Base-by-base conservation (phyloP, 2,113 vertebrate genomes). In the Paratilapia polleni region DNA sequence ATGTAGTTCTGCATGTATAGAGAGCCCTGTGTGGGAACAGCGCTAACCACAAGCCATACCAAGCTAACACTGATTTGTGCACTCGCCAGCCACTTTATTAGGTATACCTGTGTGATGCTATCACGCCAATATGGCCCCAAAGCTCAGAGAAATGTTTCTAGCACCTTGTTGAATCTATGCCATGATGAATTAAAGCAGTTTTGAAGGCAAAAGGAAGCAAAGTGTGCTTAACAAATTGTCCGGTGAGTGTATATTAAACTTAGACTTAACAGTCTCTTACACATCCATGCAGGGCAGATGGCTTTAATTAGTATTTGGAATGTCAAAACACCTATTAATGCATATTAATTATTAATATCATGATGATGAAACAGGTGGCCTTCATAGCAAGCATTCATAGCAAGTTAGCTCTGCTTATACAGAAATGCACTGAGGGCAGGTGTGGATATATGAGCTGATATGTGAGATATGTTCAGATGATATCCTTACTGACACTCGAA, bases 261-360 rank as follows among this genome's bases (percentile, higher is more conserved):
- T 49, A 70, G 2, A 20, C 24, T 43, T 49, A 49, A 70, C 41
- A 20, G 66, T 70, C 43, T 70, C 41, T 49, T 15, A 20, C 41
- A 47, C 64, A 68, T 22, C 22, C 47, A 2, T 49, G 15, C 22
- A 41, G 41, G 49, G 41, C 19, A 41, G 47, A 70, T 70, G 43
- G 66, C 15, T 70, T 49, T 70, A 52, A 70, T 70, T 70, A 70
- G 66, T 70, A 31, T 70, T 70, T 52, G 66, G 49, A 19, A 73
- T 52, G 43, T 73, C 43, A 52, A 73, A 68, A 52, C 17, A 13
- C 43, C 31, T 13, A 52, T 52, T 52, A 73, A 73, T 31, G 52
- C 26, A 52, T 52, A 31, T 73, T 31, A 73, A 73, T 52, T 73
- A 73, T 73, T 73, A 52, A 52, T 43, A 13, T 73, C 43, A 73